Base-by-base conservation (phyloP, 2,113 vertebrate species). In the Reinhardtius hippoglossoides region DNA sequence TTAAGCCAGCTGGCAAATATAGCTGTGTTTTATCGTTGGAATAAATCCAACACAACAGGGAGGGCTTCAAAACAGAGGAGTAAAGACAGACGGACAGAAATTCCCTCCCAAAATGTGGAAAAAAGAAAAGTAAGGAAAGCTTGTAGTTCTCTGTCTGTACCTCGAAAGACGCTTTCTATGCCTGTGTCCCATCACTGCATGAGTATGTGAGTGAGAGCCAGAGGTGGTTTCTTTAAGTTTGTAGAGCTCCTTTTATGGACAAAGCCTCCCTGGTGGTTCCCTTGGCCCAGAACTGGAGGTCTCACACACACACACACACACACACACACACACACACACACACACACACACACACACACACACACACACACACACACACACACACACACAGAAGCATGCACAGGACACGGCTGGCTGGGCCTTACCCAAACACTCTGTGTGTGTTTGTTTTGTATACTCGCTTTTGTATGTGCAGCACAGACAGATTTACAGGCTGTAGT, bases 221-320 rank as follows among this genome's bases (percentile, higher is more conserved):
- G 88, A 74, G 82, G 78, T 78, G 65, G 57, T 91, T 87, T 86
- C 84, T 92, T 56, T 58, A 69, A 70, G 81, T 86, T 81, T 82
- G 58, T 58, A 77, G 60, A 82, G 67, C 76, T 92, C 93, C 94
- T 94, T 94, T 87, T 94, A 94, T 82, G 94, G 94, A 74, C 63
- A 92, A 86, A 83, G 78, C 42, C 85, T 90, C 81, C 75, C 48
- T 73, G 79, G 89, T 84, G 85, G 71, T 91, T 93, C 82, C 91
- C 74, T 84, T 87, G 82, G 78, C 82, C 80, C 58, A n/a, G 60
- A 70, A 82, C 62, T 83, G 73, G 68, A 91, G 81, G 79, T 87
- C 82, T 90, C 74, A 87, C 3, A 67, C 76, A 73, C 62, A 78
- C 67, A 85, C 54, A 23, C 48, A 21, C 44, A 70, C 40, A 21